Evolutionary conservation across 2,888 invertebrate genomes (phyloP), one percentile per base, ranked within the genome.

Genomic region (Portevinia maculata): DNA sequence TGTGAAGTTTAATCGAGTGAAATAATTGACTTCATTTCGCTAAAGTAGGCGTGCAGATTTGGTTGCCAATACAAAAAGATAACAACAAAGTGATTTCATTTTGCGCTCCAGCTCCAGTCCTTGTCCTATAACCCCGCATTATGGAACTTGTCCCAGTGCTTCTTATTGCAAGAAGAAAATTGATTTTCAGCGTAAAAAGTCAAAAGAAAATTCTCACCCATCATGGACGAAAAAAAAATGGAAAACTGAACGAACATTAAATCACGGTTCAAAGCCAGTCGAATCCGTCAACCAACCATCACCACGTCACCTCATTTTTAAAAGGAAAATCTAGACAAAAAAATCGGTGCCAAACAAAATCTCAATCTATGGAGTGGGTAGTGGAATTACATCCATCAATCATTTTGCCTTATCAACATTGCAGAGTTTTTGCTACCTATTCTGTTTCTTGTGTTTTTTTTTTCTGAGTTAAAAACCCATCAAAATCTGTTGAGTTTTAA

Each of bases 1-100:
- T 74, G 74, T 65, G 74, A 74, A 65, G 75, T 59, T 75, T 75
- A 75, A 75, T 75, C 75, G 75, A 44, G 59, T 52, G 75, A 52
- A 75, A 75, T 75, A 75, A 75, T 75, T 75, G 75, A 75, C 67
- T 75, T 75, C 75, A 75, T 75, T 75, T 75, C 46, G 67, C 75
- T 67, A 75, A 75, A 75, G 75, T 75, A 75, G 75, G 75, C 75
- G 75, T 75, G 75, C 67, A 59, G 53, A 75, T 75, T 75, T 67
- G 75, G 75, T 59, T 75, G 75, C 75, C 75, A 67, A 75, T 67
- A 60, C 53, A 62, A 44, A 62, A 59, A 67, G 75, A 75, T 75
- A 74, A 64, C 74, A 74, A 57, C 21, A 74, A 73, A 74, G 64
- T 65, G 74, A 39, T 64, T 48, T 73, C 19, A 39, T 55, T 39